Base-by-base conservation (phyloP, 1,140 invertebrate species). In the Lysiphlebus fabarum region DNA sequence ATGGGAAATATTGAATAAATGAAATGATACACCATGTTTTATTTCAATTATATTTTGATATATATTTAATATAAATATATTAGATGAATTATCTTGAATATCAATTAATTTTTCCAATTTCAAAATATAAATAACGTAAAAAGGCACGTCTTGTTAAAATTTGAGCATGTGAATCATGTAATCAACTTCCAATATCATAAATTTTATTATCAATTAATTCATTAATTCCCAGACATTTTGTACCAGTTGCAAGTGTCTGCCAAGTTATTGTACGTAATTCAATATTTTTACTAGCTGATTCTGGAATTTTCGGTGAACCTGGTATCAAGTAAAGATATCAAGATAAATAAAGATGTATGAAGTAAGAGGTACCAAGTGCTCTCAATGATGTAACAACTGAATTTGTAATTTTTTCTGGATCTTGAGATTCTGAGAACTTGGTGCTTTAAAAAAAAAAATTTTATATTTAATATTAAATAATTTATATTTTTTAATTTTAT, bases 161-260 rank as follows among this genome's bases (percentile, higher is more conserved):
- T 83, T 98, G 95, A 8, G 94, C 93, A 82, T 98, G 95, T 45
- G 89, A 92, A 75, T 98, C 95, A 74, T 90, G 91, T 11, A 98
- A 62, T 56, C 90, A 82, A 69, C 83, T 84, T 11, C 93, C 93
- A 47, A 72, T 72, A 12, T 78, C 63, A 58, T n/a, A n/a, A n/a
- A 71, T 61, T 77, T 91, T 81, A 68, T 86, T 86, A 38, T 81
- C 84, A 48, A 61, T 53, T 54, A 79, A 62, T 65, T 80, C 75
- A 12, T 55, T 50, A 59, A 83, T 78, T 12, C 93, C 91, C 61
- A 97, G 83, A 79, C 94, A 96, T 81, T 96, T 96, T 5, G 93
- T 91, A 1, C 95, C 94, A 10, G 92, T 94, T 9, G 89, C 92
- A 56, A 96, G 74, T 8, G 83, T 82, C 38, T 76, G 67, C 91